phyloP scores from a whole-genome alignment of 2,888 invertebrate species.

The Leucophora obtusa region DNA sequence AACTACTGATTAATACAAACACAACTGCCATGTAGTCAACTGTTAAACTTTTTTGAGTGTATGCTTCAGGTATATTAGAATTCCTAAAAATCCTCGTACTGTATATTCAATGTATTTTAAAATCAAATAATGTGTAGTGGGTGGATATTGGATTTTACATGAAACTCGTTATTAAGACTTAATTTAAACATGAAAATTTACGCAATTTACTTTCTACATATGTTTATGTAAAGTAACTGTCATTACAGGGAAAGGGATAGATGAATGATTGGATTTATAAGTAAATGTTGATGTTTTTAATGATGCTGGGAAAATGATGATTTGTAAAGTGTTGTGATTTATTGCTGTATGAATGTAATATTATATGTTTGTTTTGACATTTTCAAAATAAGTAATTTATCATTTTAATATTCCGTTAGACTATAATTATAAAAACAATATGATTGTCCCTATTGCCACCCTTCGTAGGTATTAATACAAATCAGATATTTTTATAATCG shows the following conservation, averaged over 20 bases:
- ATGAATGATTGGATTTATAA: slow-evolving; percentile 15
- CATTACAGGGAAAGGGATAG: slow-evolving; percentile 1
- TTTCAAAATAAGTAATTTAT: too few relatives aligned
- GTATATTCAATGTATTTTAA: background rate
- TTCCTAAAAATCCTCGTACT: slow-evolving; percentile 9
- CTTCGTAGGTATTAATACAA: too few relatives aligned
- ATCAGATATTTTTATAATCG: background rate
- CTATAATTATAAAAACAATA: too few relatives aligned
- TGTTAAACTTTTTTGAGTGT: too few relatives aligned
- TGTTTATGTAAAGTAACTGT: slow-evolving; percentile 43
- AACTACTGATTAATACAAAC: too few relatives aligned
- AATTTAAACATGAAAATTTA: slow-evolving; percentile 63
- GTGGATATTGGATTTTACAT: slow-evolving; percentile 4
- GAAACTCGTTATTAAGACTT: slow-evolving; percentile 45
- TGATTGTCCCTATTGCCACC: too few relatives aligned
- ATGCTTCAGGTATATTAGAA: slow-evolving; percentile 63
- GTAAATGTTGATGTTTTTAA: background rate
- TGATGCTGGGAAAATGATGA: slow-evolving; percentile 20
- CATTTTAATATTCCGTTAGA: too few relatives aligned
- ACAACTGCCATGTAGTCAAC: too few relatives aligned
- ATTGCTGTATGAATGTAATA: background rate
- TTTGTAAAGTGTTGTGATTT: slow-evolving; percentile 40
- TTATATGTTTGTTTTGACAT: too few relatives aligned
- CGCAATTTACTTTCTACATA: slow-evolving; percentile 47
- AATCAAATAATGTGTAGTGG: slow-evolving; percentile 9